Percentiles rank a stretch among this genome's conserved stretches.
Conservation (phyloP, 53 echinoderm and acorn worm genomes). For the Henricia sp. region DNA sequence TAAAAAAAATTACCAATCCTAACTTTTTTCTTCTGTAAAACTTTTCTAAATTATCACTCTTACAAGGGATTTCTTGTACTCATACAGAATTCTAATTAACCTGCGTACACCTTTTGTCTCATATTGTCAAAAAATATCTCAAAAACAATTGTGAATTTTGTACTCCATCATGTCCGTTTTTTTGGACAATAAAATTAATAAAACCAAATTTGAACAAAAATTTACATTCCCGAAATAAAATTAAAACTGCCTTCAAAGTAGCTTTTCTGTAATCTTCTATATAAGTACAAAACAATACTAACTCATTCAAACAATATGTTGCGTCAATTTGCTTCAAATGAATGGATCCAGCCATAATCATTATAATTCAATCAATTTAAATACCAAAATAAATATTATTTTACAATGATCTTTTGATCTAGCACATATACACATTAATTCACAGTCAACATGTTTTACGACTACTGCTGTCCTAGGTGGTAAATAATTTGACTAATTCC, state of each 20-base stretch:
- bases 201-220: not conserved
- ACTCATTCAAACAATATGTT: conserved; percentile 19
- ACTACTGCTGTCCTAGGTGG: not conserved
- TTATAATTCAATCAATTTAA: conserved; percentile 8
- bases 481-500: not conserved
- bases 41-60: no score
- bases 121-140: no score
- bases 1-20: no score
- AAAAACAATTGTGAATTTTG: no score
- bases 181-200: no score
- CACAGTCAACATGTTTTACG: conserved; percentile 1
- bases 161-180: no score
- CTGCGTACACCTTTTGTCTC: no score
- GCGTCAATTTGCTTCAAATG: not conserved
- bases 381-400: conserved; percentile 34
- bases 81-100: no score
- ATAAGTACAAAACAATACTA: conserved; percentile 27
- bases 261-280: not conserved
- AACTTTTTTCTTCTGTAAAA: no score
- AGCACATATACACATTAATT: not conserved
- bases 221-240: not conserved
- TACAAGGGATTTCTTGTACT: no score
- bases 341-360: conserved; percentile 43
- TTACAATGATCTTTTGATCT: not conserved
- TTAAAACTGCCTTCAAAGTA: conserved; percentile 3